Evolutionary conservation across 2,888 invertebrate genomes (phyloP).

Genomic region (Apodemia duryi): DNA sequence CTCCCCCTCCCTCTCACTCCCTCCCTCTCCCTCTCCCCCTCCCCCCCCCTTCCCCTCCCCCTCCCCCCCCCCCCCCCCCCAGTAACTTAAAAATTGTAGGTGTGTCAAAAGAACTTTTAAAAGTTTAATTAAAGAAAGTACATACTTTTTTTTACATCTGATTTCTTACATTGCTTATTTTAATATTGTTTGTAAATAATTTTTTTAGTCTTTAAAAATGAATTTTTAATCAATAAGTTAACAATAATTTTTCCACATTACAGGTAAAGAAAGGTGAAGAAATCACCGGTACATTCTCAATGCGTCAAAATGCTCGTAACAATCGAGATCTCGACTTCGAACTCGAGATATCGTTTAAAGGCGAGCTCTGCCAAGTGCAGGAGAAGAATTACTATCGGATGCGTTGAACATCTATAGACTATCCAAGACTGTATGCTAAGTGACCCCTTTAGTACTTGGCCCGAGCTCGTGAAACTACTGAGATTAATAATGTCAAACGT

Average conservation of each 20-base stretch:
- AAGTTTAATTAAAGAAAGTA: too few relatives aligned
- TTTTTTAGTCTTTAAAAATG: too few relatives aligned
- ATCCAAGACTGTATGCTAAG: conserved; percentile 11
- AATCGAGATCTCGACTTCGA: conserved; percentile 98
- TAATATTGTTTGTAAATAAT: too few relatives aligned
- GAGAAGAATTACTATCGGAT: conserved; percentile 94
- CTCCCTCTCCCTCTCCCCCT: too few relatives aligned
- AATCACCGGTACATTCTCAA: conserved; percentile 92
- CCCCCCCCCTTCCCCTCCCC: too few relatives aligned
- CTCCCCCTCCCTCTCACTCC: too few relatives aligned
- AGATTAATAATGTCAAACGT: conserved; percentile 3
- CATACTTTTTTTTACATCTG: too few relatives aligned
- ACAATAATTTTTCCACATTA: conserved; percentile 10
- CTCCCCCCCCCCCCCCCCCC: too few relatives aligned
- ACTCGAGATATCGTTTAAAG: conserved; percentile 95
- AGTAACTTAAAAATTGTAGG: too few relatives aligned
- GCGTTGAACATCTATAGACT: conserved; percentile 82
- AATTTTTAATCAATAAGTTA: background rate
- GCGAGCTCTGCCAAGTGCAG: conserved; percentile 90
- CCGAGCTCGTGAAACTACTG: background rate
- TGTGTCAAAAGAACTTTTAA: too few relatives aligned
- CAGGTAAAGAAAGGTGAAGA: conserved; percentile 95
- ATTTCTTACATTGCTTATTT: too few relatives aligned
- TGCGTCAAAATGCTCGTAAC: conserved; percentile 98
- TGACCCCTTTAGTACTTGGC: conserved; percentile 6